Percentiles rank a stretch among this genome's conserved stretches.
Conservation (phyloP, 2,888 invertebrate species). For the Caenorhabditis virilis region DNA sequence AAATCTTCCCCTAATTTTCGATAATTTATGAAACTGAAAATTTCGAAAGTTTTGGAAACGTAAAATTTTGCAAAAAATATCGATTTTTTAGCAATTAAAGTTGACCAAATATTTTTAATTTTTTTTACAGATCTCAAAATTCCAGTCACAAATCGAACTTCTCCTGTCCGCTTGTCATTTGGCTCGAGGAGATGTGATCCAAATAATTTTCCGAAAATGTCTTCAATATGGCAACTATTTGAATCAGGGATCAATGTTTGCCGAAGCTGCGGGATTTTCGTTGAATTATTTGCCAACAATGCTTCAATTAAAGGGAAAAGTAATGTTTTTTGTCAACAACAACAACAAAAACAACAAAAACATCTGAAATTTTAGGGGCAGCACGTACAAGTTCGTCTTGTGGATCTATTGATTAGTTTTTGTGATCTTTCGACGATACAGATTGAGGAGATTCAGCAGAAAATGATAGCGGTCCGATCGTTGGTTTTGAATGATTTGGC, state of each 20-base stretch:
- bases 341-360: slow-evolving; percentile 8
- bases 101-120: too few species aligned
- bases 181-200: slow-evolving; percentile 27
- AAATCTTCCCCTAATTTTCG: too few species aligned
- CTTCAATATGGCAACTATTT: slow-evolving; percentile 38
- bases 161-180: slow-evolving; percentile 15
- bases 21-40: too few species aligned
- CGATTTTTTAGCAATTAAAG: too few species aligned
- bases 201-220: slow-evolving; percentile 28
- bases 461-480: slow-evolving; percentile 14
- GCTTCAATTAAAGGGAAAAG: slow-evolving; percentile 34
- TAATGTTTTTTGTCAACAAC: slow-evolving; percentile 10
- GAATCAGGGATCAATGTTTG: slow-evolving; percentile 41
- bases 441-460: slow-evolving; percentile 22
- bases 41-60: too few species aligned
- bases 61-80: too few species aligned
- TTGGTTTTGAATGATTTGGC: slow-evolving; percentile 28
- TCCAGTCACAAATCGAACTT: slow-evolving; percentile 22
- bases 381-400: slow-evolving; percentile 14
- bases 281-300: slow-evolving; percentile 24
- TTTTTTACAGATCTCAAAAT: slow-evolving; percentile 22
- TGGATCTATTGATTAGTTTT: slow-evolving; percentile 24
- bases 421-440: slow-evolving; percentile 18
- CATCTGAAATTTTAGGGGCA: slow-evolving; percentile 5
- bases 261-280: slow-evolving; percentile 34